Evolutionary conservation across 2,113 vertebrate genomes (phyloP).

Genomic region (Phrynosoma platyrhinos): DNA sequence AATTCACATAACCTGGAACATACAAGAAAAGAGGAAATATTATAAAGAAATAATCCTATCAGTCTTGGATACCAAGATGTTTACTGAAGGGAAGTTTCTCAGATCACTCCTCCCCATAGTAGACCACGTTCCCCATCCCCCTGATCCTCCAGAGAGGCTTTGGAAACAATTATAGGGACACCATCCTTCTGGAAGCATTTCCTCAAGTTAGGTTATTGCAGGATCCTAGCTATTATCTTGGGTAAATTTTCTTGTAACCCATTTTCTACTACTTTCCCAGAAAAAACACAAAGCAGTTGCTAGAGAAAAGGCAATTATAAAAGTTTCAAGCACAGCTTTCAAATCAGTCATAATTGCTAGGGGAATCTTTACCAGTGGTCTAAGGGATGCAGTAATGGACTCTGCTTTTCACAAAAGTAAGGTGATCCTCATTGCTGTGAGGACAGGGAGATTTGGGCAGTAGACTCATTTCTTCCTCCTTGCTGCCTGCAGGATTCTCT

Average conservation of each 20-base stretch:
- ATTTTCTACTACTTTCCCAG: slow-evolving; percentile 40
- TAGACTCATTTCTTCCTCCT: slow-evolving; percentile 16
- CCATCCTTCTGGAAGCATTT: neutral
- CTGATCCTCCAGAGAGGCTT: neutral
- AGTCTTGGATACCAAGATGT: too few relatives aligned
- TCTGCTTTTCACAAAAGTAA: slow-evolving; percentile 20
- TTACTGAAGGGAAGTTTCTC: neutral
- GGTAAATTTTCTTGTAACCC: slow-evolving; percentile 40
- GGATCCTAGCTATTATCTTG: neutral
- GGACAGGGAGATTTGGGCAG: slow-evolving; percentile 52
- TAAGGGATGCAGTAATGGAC: too few relatives aligned
- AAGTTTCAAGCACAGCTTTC: slow-evolving; percentile 18
- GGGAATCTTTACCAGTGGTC: slow-evolving; percentile 19
- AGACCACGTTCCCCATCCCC: neutral
- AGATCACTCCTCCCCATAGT: neutral
- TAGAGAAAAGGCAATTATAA: neutral
- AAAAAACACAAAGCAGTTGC: slow-evolving; percentile 19
- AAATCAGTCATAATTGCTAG: slow-evolving; percentile 31
- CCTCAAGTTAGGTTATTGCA: neutral
- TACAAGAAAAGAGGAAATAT: too few relatives aligned
- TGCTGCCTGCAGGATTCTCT: slow-evolving; percentile 45
- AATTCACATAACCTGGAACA: too few relatives aligned
- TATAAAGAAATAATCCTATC: too few relatives aligned
- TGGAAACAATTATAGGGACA: neutral
- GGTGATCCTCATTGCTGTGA: slow-evolving; percentile 27